phyloP scores from a whole-genome alignment of 2,888 invertebrate genomes.

The Cataglyphis cursor region DNA sequence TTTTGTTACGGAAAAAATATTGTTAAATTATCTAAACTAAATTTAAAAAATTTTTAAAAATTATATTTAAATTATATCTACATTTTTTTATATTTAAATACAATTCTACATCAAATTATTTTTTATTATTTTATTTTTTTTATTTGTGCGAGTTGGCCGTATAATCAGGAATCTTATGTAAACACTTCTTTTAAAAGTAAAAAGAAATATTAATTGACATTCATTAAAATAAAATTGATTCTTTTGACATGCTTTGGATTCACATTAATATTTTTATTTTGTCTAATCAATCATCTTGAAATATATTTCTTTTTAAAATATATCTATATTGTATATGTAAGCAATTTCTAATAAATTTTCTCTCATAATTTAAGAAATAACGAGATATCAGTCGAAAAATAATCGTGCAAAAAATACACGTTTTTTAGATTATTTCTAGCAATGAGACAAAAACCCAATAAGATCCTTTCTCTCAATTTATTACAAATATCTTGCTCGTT shows the following conservation, averaged over 20 bases:
- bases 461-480: background rate
- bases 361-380: background rate
- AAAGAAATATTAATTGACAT: background rate
- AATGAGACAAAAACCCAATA: background rate
- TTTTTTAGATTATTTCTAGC: conserved; percentile 8
- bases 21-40: background rate
- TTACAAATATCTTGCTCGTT: background rate
- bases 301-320: background rate
- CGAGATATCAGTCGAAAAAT: background rate
- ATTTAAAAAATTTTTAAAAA: too few relatives aligned
- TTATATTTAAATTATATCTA: too few relatives aligned
- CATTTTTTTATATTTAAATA: background rate
- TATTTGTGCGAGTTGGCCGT: background rate
- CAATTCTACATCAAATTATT: background rate
- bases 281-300: background rate
- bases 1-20: background rate
- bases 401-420: background rate
- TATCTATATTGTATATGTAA: background rate
- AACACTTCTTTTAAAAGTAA: background rate
- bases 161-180: background rate
- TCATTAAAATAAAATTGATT: background rate
- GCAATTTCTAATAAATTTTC: background rate
- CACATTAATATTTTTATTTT: background rate
- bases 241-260: background rate
- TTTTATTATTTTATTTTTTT: background rate